Base-by-base conservation (phyloP, 2,113 vertebrate genomes). In the Chaetops frenatus region DNA sequence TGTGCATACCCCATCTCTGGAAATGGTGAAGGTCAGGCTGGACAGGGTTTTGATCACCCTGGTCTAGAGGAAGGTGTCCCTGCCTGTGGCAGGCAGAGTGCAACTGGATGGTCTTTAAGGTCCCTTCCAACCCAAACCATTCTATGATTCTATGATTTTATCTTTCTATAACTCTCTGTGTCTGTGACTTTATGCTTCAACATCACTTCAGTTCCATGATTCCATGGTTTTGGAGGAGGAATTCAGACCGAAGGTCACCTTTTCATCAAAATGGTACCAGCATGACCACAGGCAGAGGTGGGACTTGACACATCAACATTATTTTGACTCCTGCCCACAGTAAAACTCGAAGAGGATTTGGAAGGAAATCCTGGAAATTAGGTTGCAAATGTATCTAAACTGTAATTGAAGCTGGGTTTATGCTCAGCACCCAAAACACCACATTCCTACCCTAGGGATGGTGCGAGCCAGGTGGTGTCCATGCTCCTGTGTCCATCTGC, bases 401-500 rank as follows among this genome's bases (percentile, higher is more conserved):
- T 14, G 14, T 47, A 24, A 29, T 7, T 8, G 45, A 22, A 67
- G 7, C 19, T 14, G 38, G 23, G 6, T 31, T 64, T 35, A 14
- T 17, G 8, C 74, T 86, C 9, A 23, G n/a, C 24, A 31, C 42
- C 44, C 4, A 11, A 50, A 51, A 15, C 20, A 8, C 15, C 5
- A 1, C 7, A 3, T 29, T 58, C 35, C 10, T 10, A 17, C 24
- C 24, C 6, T 2, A 11, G 11, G 1, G 12, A 3, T 20, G 53
- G 27, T 12, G 27, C 44, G 16, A 51, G 1, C 11, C 25, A 10
- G 24, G 14, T 3, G 1, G 3, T n/a, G 29, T 10, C 28, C 3
- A 2, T 29, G 8, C 11, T 64, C 20, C 36, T 1, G 2, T 1
- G 20, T 8, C 7, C 6, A 3, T 11, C 29, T 40, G 12, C 6